Base-by-base conservation (phyloP, 2,888 invertebrate species). In the Hypercompe scribonia region DNA sequence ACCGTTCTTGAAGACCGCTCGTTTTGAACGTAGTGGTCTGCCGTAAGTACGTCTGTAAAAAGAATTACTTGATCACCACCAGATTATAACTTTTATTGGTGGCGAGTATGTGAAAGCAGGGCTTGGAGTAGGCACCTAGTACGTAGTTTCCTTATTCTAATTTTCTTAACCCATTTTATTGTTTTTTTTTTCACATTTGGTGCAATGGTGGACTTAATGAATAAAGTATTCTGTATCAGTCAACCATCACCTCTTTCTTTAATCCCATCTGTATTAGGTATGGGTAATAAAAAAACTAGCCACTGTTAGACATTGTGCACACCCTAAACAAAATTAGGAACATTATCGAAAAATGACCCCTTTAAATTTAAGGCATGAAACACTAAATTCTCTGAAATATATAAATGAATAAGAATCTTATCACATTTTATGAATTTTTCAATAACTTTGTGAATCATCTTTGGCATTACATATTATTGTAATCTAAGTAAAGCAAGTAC, bases 1-100 rank as follows among this genome's bases (percentile, higher is more conserved):
- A 0, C 96, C 96, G 46, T 87, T 88, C 76, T 95, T 96, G 74
- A 90, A 82, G 0, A 96, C 94, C 0, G 94, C 95, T 36, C 96
- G 86, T n/a, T 95, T 85, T 0, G 95, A 93, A 2, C 93, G 89
- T 1, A 84, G 82, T 0, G 90, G 92, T 34, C 94, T 84, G 0
- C 95, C 94, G 13, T 88, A 88, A 10, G 89, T 89, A 10, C 90
- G 89, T 80, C 95, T 94, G 86, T 3, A 54, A 54, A 3, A 82
- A 85, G 24, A 72, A 1, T 33, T 46, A 24, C 15, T 13, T 36
- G n/a, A 65, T 7, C 2, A 13, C 36, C 33, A 39, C n/a, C 65
- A 65, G 24, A n/a, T n/a, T n/a, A n/a, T n/a, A n/a, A n/a, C n/a
- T n/a, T n/a, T n/a, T n/a, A n/a, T n/a, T n/a, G n/a, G n/a, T n/a